Percentiles rank a stretch among this genome's conserved stretches.
These are phyloP conservation scores for Jordanella pulchra DNA, from an alignment of 2,797 vertebrate species.

Conservation along the genomic window DNA sequence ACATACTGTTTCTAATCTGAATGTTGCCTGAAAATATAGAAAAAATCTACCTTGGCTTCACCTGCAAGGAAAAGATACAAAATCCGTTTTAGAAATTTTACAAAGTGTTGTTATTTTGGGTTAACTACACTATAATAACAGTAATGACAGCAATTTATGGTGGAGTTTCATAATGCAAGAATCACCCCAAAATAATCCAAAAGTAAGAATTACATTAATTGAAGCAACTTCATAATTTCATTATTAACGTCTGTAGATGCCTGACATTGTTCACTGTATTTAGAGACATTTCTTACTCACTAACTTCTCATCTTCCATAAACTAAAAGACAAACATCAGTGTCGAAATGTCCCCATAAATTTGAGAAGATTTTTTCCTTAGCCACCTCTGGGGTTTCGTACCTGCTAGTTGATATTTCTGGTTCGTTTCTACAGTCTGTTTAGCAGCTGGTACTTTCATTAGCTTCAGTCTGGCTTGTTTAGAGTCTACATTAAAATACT, in stretches of 20 bases:
- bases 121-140: constrained; percentile 29
- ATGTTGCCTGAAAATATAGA: constrained; percentile 65
- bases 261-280: background rate
- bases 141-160: constrained; percentile 20
- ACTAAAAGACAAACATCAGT: background rate
- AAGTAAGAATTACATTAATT: background rate
- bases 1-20: constrained; percentile 37
- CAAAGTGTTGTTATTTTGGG: constrained; percentile 62
- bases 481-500: constrained; percentile 24
- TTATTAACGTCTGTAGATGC: background rate
- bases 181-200: constrained; percentile 11
- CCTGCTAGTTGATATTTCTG: background rate
- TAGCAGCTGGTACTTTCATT: constrained; percentile 17
- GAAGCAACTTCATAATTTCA: background rate
- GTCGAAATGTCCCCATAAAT: background rate
- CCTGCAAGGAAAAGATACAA: constrained; percentile 70
- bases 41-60: constrained; percentile 48
- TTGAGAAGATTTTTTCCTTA: too few species aligned
- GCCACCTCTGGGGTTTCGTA: background rate
- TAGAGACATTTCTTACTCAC: background rate
- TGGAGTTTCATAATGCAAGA: constrained; percentile 5
- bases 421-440: background rate
- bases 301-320: constrained; percentile 2
- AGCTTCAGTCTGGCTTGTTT: constrained; percentile 13
- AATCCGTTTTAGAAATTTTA: constrained; percentile 74